These are phyloP conservation scores for Drosophila ezoana DNA, from an alignment of 2,888 invertebrate species.

Conservation along the genomic window DNA sequence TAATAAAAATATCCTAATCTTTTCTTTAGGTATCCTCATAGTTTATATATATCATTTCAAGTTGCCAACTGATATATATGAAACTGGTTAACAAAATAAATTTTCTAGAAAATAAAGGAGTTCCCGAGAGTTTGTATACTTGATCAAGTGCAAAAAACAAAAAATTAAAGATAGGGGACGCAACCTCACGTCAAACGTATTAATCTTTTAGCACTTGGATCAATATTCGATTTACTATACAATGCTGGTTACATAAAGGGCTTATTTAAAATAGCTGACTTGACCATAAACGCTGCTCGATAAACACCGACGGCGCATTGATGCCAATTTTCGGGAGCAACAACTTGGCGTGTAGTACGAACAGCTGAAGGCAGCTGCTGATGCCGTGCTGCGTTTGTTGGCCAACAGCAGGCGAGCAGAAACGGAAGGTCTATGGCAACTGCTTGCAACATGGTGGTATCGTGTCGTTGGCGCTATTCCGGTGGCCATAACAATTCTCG, in stretches of 20 bases:
- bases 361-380: constrained; percentile 23
- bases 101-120: too few species aligned
- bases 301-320: constrained; percentile 30
- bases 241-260: constrained; percentile 6
- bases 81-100: too few species aligned
- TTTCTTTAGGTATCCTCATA: too few species aligned
- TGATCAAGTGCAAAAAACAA: too few species aligned
- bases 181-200: not conserved
- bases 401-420: constrained; percentile 2
- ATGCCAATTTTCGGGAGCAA: constrained; percentile 41
- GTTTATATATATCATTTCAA: too few species aligned
- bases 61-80: too few species aligned
- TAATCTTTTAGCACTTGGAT: not conserved
- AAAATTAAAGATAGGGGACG: too few species aligned
- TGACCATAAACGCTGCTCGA: constrained; percentile 34
- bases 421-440: constrained; percentile 39
- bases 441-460: constrained; percentile 65
- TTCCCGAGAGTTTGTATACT: too few species aligned
- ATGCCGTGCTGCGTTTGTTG: not conserved
- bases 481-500: constrained; percentile 83
- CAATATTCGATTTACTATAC: not conserved
- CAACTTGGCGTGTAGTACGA: constrained; percentile 37
- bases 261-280: constrained; percentile 11
- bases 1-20: too few species aligned
- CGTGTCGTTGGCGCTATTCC: constrained; percentile 73